Evolutionary conservation across 2,113 vertebrate species (phyloP), one percentile per base, ranked within the genome.

Genomic region (Petromus typicus): DNA sequence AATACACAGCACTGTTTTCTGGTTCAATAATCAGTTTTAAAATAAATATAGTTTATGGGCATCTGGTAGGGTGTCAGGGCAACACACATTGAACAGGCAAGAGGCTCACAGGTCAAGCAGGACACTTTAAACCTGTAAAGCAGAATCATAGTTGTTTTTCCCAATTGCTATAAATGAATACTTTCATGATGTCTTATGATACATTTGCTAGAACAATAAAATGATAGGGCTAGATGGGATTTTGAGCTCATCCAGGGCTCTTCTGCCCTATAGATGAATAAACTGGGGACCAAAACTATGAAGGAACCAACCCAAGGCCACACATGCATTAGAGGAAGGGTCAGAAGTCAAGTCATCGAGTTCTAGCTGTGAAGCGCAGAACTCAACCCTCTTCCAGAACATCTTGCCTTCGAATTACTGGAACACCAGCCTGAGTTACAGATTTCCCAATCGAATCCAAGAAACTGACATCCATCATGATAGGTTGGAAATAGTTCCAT

Each of bases 21-120:
- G 98, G 97, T 96, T 93, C 85, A 86, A 97, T n/a, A 96, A 92
- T 97, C 96, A 97, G 76, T 89, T 95, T 1, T 73, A 91, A 98
- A 98, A 98, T 98, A 97, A 98, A 98, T 98, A 97, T 96, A 98
- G 97, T 97, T 98, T 97, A 98, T 95, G 97, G 96, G 96, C 95
- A 98, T 97, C n/a, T 89, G 51, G 30, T 32, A 94, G 90, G 89
- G 71, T 94, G 93, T 81, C 94, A 97, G 92, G 90, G 93, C 95
- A 98, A 97, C 59, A 94, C 95, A 97, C 95, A 95, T 91, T 95
- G 37, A 94, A 71, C 63, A 97, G 34, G 86, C 96, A 98, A 97
- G 56, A 93, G 83, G 76, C 88, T 97, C 97, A 83, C 87, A 97
- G 96, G 96, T 96, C 97, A 98, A 97, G 90, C 82, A 48, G 95